Conservation (phyloP, 2,888 invertebrate genomes). For the Ctena decussata region DNA sequence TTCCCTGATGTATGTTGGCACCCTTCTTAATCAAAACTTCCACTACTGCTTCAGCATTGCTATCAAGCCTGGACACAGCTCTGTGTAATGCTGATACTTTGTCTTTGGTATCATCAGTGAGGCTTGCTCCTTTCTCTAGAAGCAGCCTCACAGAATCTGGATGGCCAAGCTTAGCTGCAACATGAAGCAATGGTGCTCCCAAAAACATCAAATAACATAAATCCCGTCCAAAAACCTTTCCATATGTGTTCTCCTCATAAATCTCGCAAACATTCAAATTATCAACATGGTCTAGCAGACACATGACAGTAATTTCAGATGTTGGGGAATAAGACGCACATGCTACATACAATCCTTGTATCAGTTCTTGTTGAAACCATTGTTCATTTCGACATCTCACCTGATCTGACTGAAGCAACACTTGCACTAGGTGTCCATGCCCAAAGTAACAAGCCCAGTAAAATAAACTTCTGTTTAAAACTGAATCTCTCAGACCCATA, state of each 20-base stretch:
- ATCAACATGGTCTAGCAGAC: slow-evolving; percentile 51
- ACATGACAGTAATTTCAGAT: slow-evolving; percentile 39
- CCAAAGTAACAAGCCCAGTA: slow-evolving; percentile 67
- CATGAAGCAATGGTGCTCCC: slow-evolving; percentile 60
- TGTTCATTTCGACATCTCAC: slow-evolving; percentile 40
- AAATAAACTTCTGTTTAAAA: slow-evolving; percentile 55
- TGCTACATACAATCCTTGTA: slow-evolving; percentile 52
- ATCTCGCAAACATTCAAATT: slow-evolving; percentile 35
- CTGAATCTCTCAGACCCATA: slow-evolving; percentile 42
- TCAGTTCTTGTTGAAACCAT: slow-evolving; percentile 58
- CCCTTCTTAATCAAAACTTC: slow-evolving; percentile 43
- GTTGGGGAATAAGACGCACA: slow-evolving; percentile 35
- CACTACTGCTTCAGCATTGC: slow-evolving; percentile 34
- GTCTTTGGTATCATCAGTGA: slow-evolving; percentile 46
- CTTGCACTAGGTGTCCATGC: slow-evolving; percentile 41
- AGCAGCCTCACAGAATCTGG: slow-evolving; percentile 42
- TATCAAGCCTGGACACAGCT: slow-evolving; percentile 39
- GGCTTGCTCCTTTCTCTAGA: slow-evolving; percentile 48
- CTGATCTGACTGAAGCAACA: slow-evolving; percentile 45
- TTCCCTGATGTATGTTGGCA: slow-evolving; percentile 40
- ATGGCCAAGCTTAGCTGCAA: slow-evolving; percentile 55
- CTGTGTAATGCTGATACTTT: slow-evolving; percentile 59
- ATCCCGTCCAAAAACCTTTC: slow-evolving; percentile 27
- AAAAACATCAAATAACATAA: slow-evolving; percentile 37
- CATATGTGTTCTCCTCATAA: slow-evolving; percentile 42